Percentiles rank a stretch among this genome's conserved stretches.
phyloP scores from a whole-genome alignment of 2,797 vertebrate species.

The Kryptolebias ocellatus region DNA sequence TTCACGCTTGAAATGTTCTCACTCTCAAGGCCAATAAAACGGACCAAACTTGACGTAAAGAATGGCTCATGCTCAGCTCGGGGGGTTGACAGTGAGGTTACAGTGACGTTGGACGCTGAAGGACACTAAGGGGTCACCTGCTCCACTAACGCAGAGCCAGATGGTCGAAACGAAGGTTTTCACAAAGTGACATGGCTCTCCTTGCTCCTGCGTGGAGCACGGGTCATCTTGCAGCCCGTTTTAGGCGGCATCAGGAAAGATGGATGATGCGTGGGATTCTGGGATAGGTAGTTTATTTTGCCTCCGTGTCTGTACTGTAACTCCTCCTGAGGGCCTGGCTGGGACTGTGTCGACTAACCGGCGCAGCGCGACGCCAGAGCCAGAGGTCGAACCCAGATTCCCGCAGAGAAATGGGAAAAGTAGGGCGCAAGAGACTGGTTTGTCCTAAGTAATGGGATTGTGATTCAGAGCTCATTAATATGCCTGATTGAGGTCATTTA shows the following conservation, averaged over 20 bases:
- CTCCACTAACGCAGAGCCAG: slow-evolving; percentile 66
- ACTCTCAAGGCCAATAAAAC: slow-evolving; percentile 73
- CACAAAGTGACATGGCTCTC: slow-evolving; percentile 72
- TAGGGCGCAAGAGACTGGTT: slow-evolving; percentile 46
- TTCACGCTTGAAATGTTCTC: slow-evolving; percentile 73
- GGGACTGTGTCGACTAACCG: slow-evolving; percentile 19
- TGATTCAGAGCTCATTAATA: slow-evolving; percentile 63
- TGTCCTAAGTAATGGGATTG: slow-evolving; percentile 28
- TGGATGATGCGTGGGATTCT: slow-evolving; percentile 67
- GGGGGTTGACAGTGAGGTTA: slow-evolving; percentile 62
- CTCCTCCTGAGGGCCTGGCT: slow-evolving; percentile 48
- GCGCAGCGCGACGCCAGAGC: slow-evolving; percentile 17
- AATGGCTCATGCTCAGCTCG: slow-evolving; percentile 63
- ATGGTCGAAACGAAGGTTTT: slow-evolving; percentile 72
- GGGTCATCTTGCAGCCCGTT: slow-evolving; percentile 78
- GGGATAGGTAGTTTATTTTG: slow-evolving; percentile 67
- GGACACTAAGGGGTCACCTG: slow-evolving; percentile 56
- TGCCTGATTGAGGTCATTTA: slow-evolving; percentile 60
- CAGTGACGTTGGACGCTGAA: slow-evolving; percentile 44
- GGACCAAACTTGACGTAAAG: slow-evolving; percentile 69
- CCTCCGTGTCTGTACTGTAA: slow-evolving; percentile 11
- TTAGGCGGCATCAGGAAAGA: slow-evolving; percentile 72
- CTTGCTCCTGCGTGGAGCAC: slow-evolving; percentile 57
- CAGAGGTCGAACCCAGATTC: slow-evolving; percentile 38
- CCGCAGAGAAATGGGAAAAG: slow-evolving; percentile 42